Conservation (phyloP, 2,797 vertebrate species). For the Pteronotus mesoamericanus region DNA sequence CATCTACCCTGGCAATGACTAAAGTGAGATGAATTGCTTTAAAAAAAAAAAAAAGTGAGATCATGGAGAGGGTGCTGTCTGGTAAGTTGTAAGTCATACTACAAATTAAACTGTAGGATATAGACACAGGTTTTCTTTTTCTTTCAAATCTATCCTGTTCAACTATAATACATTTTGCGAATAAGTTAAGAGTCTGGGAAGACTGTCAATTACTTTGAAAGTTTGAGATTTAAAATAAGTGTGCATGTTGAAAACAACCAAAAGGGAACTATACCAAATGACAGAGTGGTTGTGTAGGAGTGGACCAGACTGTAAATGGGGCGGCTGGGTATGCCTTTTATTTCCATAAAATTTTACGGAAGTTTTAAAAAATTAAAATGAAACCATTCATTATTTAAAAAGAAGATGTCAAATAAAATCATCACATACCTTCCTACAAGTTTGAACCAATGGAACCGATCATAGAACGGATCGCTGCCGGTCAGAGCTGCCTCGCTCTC, state of each 20-base stretch:
- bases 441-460: constrained; percentile 99
- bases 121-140: constrained; percentile 28
- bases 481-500: constrained; percentile 89
- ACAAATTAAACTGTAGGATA: neutral
- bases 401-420: neutral
- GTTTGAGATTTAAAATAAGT: constrained; percentile 14
- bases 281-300: neutral
- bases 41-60: neutral
- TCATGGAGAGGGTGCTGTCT: neutral
- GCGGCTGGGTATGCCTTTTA: neutral
- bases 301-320: neutral
- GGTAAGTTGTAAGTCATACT: neutral
- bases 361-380: constrained; percentile 2
- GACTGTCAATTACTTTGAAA: neutral
- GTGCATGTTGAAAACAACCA: neutral
- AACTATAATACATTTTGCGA: neutral
- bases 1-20: neutral
- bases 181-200: neutral
- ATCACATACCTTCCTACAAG: constrained; percentile 93
- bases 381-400: neutral
- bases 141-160: neutral
- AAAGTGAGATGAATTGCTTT: neutral
- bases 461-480: constrained; percentile 97
- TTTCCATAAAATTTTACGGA: neutral
- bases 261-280: neutral